phyloP scores from a whole-genome alignment of 2,113 vertebrate species.

The Silurus asotus region DNA sequence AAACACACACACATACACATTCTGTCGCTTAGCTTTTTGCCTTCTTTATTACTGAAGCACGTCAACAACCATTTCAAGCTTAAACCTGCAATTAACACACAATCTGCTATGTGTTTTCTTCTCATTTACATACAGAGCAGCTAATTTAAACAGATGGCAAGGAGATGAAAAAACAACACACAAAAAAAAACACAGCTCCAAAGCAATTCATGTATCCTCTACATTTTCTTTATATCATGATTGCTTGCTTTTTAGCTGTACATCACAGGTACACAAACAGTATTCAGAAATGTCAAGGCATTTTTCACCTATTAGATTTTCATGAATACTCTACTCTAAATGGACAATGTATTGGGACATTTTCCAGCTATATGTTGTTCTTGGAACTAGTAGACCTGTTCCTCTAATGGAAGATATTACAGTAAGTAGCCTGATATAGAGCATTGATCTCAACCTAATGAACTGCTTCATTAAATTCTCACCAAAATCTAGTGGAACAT shows the following conservation, averaged over 20 bases:
- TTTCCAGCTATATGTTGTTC: no score
- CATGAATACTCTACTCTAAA: no score
- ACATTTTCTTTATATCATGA: neutral
- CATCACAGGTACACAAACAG: neutral
- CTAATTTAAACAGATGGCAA: slow-evolving; percentile 3
- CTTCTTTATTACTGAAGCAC: slow-evolving; percentile 11
- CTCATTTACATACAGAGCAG: slow-evolving; percentile 24
- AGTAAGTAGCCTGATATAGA: no score
- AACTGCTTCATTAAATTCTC: no score
- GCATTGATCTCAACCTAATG: no score
- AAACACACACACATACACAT: neutral
- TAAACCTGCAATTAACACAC: slow-evolving; percentile 18
- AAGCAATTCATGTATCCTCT: slow-evolving; percentile 1
- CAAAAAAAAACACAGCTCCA: neutral
- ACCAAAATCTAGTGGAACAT: no score
- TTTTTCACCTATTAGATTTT: neutral
- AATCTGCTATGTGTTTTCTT: neutral
- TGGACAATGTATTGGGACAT: no score
- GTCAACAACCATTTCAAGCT: slow-evolving; percentile 16
- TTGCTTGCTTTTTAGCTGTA: neutral
- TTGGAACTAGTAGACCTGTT: no score
- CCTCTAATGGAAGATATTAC: no score
- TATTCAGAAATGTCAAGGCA: neutral
- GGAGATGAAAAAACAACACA: neutral
- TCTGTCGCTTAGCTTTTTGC: slow-evolving; percentile 8